Evolutionary conservation across 2,113 vertebrate species (phyloP).

Genomic region (Labeo catla): DNA sequence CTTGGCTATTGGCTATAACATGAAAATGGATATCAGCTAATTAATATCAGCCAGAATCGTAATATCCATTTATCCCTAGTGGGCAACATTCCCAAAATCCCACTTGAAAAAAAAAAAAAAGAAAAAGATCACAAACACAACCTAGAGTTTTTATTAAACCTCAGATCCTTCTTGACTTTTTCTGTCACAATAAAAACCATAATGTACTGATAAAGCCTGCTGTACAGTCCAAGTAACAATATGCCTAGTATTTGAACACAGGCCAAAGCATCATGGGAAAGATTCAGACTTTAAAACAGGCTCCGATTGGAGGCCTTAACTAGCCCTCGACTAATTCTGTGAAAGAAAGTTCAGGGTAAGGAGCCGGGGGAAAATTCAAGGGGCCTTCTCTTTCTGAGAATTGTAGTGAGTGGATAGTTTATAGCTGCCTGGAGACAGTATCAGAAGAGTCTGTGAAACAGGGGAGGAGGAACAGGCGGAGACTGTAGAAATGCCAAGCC

Average conservation of each 20-base stretch:
- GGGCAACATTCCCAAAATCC: background rate
- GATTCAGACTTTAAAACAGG: constrained; percentile 6
- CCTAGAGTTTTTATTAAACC: background rate
- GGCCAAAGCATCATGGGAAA: constrained; percentile 12
- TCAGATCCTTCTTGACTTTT: background rate
- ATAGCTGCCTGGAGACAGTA: constrained; percentile 74
- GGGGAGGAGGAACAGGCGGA: constrained; percentile 61
- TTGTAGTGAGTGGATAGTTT: constrained; percentile 70
- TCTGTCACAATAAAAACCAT: background rate
- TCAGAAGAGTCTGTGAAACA: constrained; percentile 63
- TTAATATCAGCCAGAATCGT: background rate
- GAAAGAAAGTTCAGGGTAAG: constrained; percentile 73
- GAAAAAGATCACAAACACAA: too few relatives aligned
- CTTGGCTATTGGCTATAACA: background rate
- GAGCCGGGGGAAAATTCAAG: constrained; percentile 58
- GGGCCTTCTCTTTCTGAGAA: constrained; percentile 76
- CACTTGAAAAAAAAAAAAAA: background rate
- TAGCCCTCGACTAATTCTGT: constrained; percentile 63
- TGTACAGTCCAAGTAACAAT: background rate
- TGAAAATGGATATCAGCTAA: background rate
- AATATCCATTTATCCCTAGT: background rate
- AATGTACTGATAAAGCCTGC: background rate
- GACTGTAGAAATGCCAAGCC: constrained; percentile 74
- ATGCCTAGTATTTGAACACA: background rate
- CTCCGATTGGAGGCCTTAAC: background rate